Conservation (phyloP, 2,113 vertebrate species). For the Grus americana region DNA sequence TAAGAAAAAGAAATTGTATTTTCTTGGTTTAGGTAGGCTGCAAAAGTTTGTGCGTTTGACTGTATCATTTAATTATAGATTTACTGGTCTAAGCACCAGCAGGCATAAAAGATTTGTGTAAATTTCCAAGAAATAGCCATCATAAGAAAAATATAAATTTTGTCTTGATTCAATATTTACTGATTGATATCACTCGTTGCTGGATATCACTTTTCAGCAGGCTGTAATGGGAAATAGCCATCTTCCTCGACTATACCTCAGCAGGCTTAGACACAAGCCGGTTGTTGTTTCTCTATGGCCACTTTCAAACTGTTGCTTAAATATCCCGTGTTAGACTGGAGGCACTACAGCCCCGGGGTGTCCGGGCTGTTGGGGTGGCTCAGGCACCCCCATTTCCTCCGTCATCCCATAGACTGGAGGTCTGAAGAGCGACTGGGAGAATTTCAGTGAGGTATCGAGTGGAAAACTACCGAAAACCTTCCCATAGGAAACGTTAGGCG, state of each 20-base stretch:
- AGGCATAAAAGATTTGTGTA: neutral
- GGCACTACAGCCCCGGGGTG: neutral
- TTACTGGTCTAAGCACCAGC: neutral
- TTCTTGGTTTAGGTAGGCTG: neutral
- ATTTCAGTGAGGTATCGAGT: neutral
- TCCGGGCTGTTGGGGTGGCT: neutral
- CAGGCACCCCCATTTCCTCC: neutral
- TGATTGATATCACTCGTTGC: neutral
- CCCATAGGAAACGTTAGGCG: neutral
- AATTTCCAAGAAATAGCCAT: neutral
- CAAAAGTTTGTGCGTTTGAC: neutral
- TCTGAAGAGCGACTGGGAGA: neutral
- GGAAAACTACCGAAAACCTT: neutral
- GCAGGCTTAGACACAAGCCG: neutral
- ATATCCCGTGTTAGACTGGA: rapidly evolving
- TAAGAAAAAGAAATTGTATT: neutral
- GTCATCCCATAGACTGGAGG: neutral
- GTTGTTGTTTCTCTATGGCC: neutral
- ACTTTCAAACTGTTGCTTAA: neutral
- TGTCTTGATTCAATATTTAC: neutral
- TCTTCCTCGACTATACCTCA: neutral
- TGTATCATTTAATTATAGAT: neutral
- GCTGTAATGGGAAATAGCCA: neutral
- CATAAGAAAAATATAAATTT: neutral
- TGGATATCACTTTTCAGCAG: neutral